These are phyloP conservation scores for Nemapogon koenigi DNA, from an alignment of 2,888 invertebrate genomes.

Conservation along the genomic window DNA sequence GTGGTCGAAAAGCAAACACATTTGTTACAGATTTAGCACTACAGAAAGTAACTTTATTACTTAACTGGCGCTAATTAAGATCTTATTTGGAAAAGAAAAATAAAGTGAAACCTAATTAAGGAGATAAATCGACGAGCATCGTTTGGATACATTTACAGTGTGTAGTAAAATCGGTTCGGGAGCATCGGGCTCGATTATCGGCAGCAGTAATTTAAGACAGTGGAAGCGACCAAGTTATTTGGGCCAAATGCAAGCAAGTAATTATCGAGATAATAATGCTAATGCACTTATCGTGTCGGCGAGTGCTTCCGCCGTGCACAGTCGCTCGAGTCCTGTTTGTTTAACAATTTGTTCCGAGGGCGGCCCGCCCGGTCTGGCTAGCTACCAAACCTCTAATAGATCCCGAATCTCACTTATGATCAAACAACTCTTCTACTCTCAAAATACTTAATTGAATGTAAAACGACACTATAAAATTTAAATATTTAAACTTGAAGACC, in stretches of 20 bases:
- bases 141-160: too few species aligned
- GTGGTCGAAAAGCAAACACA: too few species aligned
- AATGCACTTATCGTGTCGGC: conserved; percentile 63
- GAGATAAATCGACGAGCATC: too few species aligned
- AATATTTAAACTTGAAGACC: conserved; percentile 8
- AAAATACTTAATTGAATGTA: conserved; percentile 4
- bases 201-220: conserved; percentile 28
- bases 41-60: too few species aligned
- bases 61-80: too few species aligned
- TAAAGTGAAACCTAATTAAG: too few species aligned
- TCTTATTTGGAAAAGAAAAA: too few species aligned
- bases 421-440: too few species aligned
- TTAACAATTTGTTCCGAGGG: conserved; percentile 29
- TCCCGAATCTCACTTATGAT: too few species aligned
- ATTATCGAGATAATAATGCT: conserved; percentile 64
- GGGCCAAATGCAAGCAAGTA: conserved; percentile 61
- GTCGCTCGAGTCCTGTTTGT: conserved; percentile 17
- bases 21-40: too few species aligned
- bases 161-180: too few species aligned
- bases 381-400: too few species aligned
- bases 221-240: conserved; percentile 50
- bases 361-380: conserved; percentile 11
- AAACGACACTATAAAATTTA: conserved; percentile 8
- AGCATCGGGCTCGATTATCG: conserved; percentile 22
- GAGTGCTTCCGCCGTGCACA: conserved; percentile 40